Conservation (phyloP, 1,140 invertebrate genomes). For the Diorhabda carinulata region DNA sequence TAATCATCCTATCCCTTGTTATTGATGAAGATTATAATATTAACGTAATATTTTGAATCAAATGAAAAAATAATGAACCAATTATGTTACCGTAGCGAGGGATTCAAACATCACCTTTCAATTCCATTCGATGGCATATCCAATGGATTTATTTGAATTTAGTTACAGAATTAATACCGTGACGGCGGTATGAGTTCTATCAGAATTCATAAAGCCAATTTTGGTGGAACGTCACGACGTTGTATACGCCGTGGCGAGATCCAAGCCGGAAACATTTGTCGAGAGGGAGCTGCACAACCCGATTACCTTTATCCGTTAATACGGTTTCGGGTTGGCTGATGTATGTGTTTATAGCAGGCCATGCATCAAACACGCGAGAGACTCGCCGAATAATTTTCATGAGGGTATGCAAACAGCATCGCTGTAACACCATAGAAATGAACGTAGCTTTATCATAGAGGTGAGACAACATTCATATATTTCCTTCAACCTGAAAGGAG, state of each 20-base stretch:
- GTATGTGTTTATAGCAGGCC: slow-evolving; percentile 18
- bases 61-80: no score
- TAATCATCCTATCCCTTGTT: no score
- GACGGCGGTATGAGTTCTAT: background rate
- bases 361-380: slow-evolving; percentile 12
- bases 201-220: slow-evolving; percentile 20
- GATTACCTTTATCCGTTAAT: slow-evolving; percentile 20
- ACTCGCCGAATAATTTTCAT: slow-evolving; percentile 13
- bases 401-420: background rate
- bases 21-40: no score
- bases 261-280: slow-evolving; percentile 16
- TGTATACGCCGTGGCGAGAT: slow-evolving; percentile 4
- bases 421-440: background rate
- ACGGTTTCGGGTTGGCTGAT: slow-evolving; percentile 18
- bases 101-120: slow-evolving; percentile 8
- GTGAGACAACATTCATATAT: background rate
- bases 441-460: background rate
- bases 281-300: slow-evolving; percentile 16
- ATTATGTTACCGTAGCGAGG: no score
- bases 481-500: no score
- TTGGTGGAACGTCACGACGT: slow-evolving; percentile 4
- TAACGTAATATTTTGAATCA: no score
- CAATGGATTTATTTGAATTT: slow-evolving; percentile 14
- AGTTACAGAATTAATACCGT: slow-evolving; percentile 11
- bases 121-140: background rate